These are phyloP conservation scores for Syrmaticus mikado DNA, from an alignment of 2,113 vertebrate species.

Conservation along the genomic window DNA sequence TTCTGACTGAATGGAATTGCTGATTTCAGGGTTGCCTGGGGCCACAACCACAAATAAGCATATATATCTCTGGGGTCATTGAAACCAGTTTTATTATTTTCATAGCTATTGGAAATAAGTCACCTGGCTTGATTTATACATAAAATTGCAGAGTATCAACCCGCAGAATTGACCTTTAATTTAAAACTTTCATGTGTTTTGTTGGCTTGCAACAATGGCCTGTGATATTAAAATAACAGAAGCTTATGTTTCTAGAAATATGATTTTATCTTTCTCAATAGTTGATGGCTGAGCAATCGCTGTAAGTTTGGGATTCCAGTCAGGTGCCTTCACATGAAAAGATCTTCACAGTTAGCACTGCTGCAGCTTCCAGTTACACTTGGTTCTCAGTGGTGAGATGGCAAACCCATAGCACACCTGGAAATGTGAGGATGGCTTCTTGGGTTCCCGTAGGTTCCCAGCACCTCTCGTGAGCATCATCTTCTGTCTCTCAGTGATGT, in stretches of 20 bases:
- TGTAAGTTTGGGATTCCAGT: background rate
- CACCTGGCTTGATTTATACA: constrained; percentile 13
- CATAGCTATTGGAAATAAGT: constrained; percentile 39
- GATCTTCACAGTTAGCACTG: background rate
- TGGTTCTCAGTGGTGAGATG: background rate
- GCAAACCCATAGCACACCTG: background rate
- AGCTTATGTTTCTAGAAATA: background rate
- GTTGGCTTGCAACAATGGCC: background rate
- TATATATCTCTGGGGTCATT: constrained; percentile 38
- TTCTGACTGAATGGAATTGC: constrained; percentile 34
- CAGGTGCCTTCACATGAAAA: background rate
- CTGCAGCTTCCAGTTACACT: background rate
- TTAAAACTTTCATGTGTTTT: constrained; percentile 20
- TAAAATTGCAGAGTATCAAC: background rate
- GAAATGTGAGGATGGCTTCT: background rate
- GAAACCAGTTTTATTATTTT: constrained; percentile 45
- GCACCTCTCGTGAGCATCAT: background rate
- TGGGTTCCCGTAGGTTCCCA: background rate
- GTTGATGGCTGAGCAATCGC: background rate
- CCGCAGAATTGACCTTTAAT: constrained; percentile 12
- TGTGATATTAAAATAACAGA: background rate
- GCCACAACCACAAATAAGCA: constrained; percentile 41
- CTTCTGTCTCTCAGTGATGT: background rate
- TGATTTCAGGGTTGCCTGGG: constrained; percentile 43
- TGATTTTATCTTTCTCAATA: background rate